Percentiles rank a stretch among this genome's conserved stretches.
These are phyloP conservation scores for Acanthococcus lagerstroemiae DNA, from an alignment of 2,888 invertebrate genomes.

Conservation along the genomic window DNA sequence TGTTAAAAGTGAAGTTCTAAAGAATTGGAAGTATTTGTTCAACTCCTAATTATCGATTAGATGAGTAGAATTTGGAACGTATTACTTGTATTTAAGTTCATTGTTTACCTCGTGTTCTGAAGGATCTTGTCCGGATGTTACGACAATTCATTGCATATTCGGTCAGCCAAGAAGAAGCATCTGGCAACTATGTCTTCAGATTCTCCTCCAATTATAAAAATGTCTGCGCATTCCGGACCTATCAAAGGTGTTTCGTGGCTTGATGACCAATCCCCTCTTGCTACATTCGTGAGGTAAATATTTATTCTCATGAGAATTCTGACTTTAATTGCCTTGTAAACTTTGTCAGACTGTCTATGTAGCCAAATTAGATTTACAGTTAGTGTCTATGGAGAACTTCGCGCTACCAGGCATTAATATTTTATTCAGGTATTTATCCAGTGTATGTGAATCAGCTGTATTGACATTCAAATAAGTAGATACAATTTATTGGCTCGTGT, in stretches of 20 bases:
- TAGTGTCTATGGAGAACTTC: too few relatives aligned
- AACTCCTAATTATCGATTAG: background rate
- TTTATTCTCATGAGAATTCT: background rate
- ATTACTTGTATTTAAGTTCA: background rate
- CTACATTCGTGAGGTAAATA: constrained; percentile 57
- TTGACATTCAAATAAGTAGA: background rate
- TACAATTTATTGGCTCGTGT: background rate
- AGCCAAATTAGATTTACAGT: too few relatives aligned
- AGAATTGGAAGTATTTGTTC: background rate
- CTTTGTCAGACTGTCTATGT: too few relatives aligned
- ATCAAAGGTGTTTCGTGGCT: constrained; percentile 86
- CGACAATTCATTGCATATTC: constrained; percentile 82
- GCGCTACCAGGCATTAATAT: too few relatives aligned
- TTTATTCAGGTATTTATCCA: too few relatives aligned
- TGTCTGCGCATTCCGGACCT: constrained; percentile 76
- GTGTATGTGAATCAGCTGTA: too few relatives aligned
- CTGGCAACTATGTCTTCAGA: too few relatives aligned
- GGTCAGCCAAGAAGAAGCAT: constrained; percentile 77
- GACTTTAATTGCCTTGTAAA: too few relatives aligned
- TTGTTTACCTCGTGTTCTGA: background rate
- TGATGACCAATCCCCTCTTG: constrained; percentile 46
- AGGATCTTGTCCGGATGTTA: constrained; percentile 89
- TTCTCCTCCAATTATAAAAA: constrained; percentile 39
- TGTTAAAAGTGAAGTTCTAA: background rate
- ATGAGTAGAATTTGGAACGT: background rate